These are phyloP conservation scores for Micronycteris hirsuta DNA, from an alignment of 2,113 vertebrate species.

Conservation along the genomic window DNA sequence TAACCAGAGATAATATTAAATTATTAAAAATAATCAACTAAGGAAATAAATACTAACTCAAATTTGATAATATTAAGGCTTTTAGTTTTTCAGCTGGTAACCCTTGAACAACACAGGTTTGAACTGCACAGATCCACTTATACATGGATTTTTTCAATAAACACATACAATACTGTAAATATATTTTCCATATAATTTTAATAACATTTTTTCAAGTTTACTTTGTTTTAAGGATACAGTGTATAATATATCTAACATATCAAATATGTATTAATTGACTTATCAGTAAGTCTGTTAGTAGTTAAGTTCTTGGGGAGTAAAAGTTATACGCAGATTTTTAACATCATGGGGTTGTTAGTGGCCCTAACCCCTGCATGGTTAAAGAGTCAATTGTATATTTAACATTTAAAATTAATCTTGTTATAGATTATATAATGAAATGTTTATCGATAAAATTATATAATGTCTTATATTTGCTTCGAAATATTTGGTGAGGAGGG, in stretches of 20 bases:
- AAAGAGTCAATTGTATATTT: background rate
- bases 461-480: background rate
- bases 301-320: background rate
- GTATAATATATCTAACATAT: background rate
- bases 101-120: background rate
- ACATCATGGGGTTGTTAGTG: background rate
- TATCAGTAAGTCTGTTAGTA: background rate
- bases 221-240: background rate
- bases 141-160: background rate
- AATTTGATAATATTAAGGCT: background rate
- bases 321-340: background rate
- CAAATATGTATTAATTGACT: background rate
- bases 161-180: background rate
- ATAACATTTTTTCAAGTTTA: background rate
- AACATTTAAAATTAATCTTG: background rate
- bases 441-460: background rate
- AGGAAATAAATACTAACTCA: background rate
- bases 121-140: background rate
- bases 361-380: background rate
- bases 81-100: background rate
- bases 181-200: background rate
- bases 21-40: background rate
- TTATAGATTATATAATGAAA: background rate
- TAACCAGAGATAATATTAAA: background rate
- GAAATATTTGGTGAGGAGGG: background rate